phyloP scores from a whole-genome alignment of 2,888 invertebrate species.

The Belgica antarctica region DNA sequence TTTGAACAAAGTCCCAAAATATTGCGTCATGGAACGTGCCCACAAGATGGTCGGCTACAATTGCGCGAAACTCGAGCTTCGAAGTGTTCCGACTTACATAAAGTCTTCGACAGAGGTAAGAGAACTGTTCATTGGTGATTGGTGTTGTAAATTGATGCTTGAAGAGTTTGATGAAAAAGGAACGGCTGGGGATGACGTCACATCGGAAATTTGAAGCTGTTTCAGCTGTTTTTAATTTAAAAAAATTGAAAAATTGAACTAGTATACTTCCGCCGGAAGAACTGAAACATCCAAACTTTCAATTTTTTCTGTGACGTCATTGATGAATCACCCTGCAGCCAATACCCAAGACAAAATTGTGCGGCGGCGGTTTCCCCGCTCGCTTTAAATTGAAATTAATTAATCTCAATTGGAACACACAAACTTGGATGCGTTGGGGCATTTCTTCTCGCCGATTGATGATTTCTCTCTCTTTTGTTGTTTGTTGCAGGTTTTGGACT shows the following conservation, averaged over 20 bases:
- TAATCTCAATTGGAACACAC: slow-evolving; percentile 36
- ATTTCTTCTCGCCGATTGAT: neutral
- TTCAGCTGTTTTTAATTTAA: neutral
- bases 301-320: no score
- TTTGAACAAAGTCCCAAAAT: neutral
- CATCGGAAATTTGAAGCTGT: no score
- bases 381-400: slow-evolving; percentile 41
- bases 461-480: neutral
- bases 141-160: no score
- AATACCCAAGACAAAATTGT: slow-evolving; percentile 10
- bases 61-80: slow-evolving; percentile 49
- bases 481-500: slow-evolving; percentile 53
- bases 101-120: slow-evolving; percentile 53
- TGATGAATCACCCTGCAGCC: neutral
- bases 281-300: no score
- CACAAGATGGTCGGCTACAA: slow-evolving; percentile 44
- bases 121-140: no score
- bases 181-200: no score
- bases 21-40: slow-evolving; percentile 38
- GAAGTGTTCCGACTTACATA: slow-evolving; percentile 53
- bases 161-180: neutral
- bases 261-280: no score
- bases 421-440: neutral
- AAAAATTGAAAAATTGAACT: no score
- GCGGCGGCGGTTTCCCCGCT: neutral